phyloP scores from a whole-genome alignment of 2,888 invertebrate species.

The Sthenelais limicola region DNA sequence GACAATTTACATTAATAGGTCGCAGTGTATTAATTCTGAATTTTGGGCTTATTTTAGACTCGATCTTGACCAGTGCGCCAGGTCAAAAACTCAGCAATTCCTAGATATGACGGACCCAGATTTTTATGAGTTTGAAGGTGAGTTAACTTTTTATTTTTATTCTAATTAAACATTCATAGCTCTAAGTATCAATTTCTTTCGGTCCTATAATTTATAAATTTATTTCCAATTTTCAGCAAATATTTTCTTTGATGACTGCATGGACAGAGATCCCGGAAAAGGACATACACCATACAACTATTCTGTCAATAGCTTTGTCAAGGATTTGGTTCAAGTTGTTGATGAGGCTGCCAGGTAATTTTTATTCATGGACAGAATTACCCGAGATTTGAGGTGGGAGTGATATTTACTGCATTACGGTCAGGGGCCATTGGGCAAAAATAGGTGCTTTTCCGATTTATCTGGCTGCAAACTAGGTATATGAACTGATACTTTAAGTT shows the following conservation, averaged over 20 bases:
- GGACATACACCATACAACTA: neutral
- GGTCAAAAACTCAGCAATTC: conserved; percentile 81
- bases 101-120: conserved; percentile 79
- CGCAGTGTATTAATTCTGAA: no score
- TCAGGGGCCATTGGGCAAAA: no score
- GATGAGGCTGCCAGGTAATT: conserved; percentile 66
- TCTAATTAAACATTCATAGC: neutral
- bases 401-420: no score
- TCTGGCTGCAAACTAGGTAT: no score
- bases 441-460: no score
- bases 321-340: conserved; percentile 61
- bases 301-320: conserved; percentile 64
- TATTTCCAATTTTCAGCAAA: conserved; percentile 82
- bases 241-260: conserved; percentile 98
- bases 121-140: conserved; percentile 79
- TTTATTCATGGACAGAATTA: no score
- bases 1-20: no score
- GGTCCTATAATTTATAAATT: neutral
- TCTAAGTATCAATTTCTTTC: neutral
- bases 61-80: conserved; percentile 81
- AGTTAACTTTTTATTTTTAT: neutral
- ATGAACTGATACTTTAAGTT: no score
- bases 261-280: conserved; percentile 78
- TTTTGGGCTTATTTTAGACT: conserved; percentile 57
- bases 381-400: no score